Conservation (phyloP, 2,888 invertebrate genomes). For the Lycia hirtaria region DNA sequence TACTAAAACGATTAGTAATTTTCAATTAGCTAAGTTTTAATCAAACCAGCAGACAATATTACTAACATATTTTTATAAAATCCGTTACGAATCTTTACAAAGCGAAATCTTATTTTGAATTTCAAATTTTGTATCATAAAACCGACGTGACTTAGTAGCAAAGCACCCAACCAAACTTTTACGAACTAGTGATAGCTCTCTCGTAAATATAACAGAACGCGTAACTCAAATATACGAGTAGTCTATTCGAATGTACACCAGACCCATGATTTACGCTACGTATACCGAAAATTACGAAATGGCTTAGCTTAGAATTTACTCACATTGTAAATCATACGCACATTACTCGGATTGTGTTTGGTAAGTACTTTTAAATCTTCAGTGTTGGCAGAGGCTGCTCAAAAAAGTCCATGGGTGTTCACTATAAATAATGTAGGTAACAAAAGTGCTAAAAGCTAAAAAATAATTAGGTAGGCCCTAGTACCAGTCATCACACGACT, state of each 20-base stretch:
- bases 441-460: no score
- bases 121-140: conserved; percentile 13
- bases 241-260: conserved; percentile 11
- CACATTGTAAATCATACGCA: not conserved
- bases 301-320: not conserved
- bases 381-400: no score
- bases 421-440: no score
- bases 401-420: no score
- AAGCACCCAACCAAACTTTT: conserved; percentile 15
- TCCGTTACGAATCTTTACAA: conserved; percentile 1
- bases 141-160: conserved; percentile 5
- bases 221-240: conserved; percentile 11
- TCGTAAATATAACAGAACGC: conserved; percentile 22
- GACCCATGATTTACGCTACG: conserved; percentile 2
- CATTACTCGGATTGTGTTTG: not conserved
- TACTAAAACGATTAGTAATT: no score
- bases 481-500: no score
- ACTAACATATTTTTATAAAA: not conserved
- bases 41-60: not conserved
- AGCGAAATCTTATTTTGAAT: conserved; percentile 17
- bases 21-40: not conserved
- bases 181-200: conserved; percentile 13
- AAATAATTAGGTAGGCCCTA: no score
- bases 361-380: no score
- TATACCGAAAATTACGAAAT: conserved; percentile 9